Conservation (phyloP, 2,888 invertebrate genomes). For the Nephrotoma guestfalica region DNA sequence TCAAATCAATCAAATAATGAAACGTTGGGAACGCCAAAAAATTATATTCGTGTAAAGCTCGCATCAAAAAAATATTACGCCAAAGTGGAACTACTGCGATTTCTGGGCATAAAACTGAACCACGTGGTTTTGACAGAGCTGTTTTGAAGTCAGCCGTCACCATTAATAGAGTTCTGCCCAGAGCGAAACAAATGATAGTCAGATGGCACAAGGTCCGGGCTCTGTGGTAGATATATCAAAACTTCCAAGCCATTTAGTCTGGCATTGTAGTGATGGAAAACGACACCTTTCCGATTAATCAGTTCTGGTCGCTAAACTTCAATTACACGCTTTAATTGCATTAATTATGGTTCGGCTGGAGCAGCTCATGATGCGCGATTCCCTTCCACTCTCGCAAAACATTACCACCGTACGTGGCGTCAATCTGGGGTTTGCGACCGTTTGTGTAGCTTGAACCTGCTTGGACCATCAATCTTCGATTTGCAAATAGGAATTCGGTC, state of each 20-base stretch:
- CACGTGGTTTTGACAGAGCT: no score
- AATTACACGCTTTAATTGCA: neutral
- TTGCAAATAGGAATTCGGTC: no score
- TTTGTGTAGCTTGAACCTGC: no score
- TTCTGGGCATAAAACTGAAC: no score
- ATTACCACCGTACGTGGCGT: neutral
- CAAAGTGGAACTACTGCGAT: no score
- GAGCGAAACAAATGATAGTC: neutral
- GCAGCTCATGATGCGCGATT: neutral
- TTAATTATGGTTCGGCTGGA: neutral
- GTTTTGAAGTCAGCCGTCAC: no score
- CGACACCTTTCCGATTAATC: neutral
- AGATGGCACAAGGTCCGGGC: neutral
- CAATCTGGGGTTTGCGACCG: neutral
- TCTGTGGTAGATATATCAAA: neutral
- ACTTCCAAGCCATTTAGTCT: neutral
- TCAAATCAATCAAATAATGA: no score
- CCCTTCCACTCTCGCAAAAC: neutral
- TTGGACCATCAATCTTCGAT: no score
- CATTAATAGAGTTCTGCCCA: neutral
- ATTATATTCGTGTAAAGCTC: no score
- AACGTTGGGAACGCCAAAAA: no score
- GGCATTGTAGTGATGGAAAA: neutral
- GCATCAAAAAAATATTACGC: no score
- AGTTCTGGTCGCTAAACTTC: neutral